phyloP scores from a whole-genome alignment of 2,113 vertebrate species.

The Dromaius novaehollandiae region DNA sequence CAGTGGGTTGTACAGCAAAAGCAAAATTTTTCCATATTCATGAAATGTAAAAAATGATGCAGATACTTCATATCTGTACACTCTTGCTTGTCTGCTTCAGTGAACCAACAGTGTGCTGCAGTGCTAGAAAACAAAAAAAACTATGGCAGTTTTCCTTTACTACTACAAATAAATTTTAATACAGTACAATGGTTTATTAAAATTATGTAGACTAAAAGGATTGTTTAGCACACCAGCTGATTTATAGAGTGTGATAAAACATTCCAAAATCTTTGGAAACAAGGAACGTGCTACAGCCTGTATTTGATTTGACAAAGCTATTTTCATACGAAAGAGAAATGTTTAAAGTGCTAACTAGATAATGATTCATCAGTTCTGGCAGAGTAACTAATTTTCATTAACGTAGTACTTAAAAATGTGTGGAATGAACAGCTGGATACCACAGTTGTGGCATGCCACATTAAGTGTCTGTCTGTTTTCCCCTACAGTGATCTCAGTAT shows the following conservation, averaged over 20 bases:
- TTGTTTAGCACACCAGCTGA: constrained; percentile 26
- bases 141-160: not conserved
- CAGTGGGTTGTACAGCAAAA: not conserved
- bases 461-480: constrained; percentile 77
- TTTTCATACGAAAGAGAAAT: not conserved
- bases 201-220: not conserved
- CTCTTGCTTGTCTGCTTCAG: not conserved
- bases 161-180: constrained; percentile 14
- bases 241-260: constrained; percentile 35
- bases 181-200: not conserved
- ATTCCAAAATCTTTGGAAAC: constrained; percentile 31
- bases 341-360: constrained; percentile 45
- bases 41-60: not conserved
- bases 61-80: not conserved
- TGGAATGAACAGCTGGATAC: constrained; percentile 73
- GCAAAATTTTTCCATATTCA: not conserved
- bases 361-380: constrained; percentile 59
- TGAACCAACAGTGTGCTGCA: not conserved
- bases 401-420: constrained; percentile 68
- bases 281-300: not conserved
- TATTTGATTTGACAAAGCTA: not conserved
- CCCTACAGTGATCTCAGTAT: constrained; percentile 92
- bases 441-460: constrained; percentile 43
- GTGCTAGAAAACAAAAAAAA: not conserved
- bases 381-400: constrained; percentile 56